Evolutionary conservation across 2,888 invertebrate genomes (phyloP).

Genomic region (Eristalinus aeneus): DNA sequence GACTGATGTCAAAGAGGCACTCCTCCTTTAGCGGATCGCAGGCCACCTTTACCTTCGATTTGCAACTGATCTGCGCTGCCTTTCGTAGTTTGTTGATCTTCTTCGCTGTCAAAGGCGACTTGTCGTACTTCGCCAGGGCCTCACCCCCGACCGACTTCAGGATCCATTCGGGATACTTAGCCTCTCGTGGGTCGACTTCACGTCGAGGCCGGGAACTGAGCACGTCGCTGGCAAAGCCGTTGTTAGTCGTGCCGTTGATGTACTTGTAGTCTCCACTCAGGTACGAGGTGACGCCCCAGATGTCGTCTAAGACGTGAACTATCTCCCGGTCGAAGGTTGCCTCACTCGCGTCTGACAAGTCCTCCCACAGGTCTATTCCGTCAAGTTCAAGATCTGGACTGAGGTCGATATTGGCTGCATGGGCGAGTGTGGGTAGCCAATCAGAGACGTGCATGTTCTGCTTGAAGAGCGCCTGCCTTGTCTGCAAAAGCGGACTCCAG

Average conservation of each 20-base stretch:
- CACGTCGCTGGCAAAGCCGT: conserved; percentile 74
- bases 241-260: conserved; percentile 76
- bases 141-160: conserved; percentile 73
- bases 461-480: conserved; percentile 82
- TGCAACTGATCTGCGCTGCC: conserved; percentile 71
- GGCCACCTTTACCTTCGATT: conserved; percentile 56
- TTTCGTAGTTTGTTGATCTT: conserved; percentile 67
- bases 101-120: conserved; percentile 58
- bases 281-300: conserved; percentile 77
- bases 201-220: conserved; percentile 73
- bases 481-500: conserved; percentile 85
- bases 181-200: conserved; percentile 75
- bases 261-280: conserved; percentile 76
- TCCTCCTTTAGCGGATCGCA: conserved; percentile 77
- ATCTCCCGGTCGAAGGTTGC: conserved; percentile 83
- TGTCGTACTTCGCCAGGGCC: conserved; percentile 72
- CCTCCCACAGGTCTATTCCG: conserved; percentile 87
- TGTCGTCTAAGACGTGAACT: conserved; percentile 87
- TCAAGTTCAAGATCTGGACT: conserved; percentile 81
- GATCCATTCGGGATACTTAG: conserved; percentile 73
- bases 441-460: conserved; percentile 90
- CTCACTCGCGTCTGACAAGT: conserved; percentile 81
- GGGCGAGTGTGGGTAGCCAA: conserved; percentile 89
- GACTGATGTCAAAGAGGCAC: conserved; percentile 81
- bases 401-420: conserved; percentile 75